Conservation (phyloP, 2,888 invertebrate genomes). For the Rhogogaster chlorosoma region DNA sequence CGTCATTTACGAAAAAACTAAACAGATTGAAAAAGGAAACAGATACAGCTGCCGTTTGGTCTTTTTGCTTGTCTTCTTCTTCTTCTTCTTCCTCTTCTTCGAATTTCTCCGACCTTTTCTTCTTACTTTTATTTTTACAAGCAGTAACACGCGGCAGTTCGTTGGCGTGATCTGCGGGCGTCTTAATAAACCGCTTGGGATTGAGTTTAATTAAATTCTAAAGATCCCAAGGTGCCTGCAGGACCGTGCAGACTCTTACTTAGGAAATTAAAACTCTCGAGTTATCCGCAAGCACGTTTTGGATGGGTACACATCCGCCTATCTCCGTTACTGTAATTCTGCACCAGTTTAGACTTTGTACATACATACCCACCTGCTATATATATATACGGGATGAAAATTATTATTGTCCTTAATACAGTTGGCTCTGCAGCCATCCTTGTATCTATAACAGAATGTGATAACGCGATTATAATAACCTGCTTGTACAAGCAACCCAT, state of each 20-base stretch:
- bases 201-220: slow-evolving; percentile 48
- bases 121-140: neutral
- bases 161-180: slow-evolving; percentile 18
- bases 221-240: slow-evolving; percentile 2
- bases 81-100: neutral
- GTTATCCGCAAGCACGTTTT: neutral
- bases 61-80: neutral
- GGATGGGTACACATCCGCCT: neutral
- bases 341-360: neutral
- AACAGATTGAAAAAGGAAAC: neutral
- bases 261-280: slow-evolving; percentile 22
- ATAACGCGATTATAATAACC: slow-evolving; percentile 11
- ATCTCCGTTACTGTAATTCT: neutral
- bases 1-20: neutral
- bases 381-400: neutral
- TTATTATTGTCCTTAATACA: neutral
- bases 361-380: too few species aligned
- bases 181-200: slow-evolving; percentile 47
- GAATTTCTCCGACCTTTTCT: neutral
- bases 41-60: neutral
- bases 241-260: slow-evolving; percentile 2
- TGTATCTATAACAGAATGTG: neutral
- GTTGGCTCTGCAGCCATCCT: neutral
- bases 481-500: neutral
- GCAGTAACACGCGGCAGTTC: neutral